phyloP scores from a whole-genome alignment of 2,888 invertebrate species.

The Notocelia uddmanniana region DNA sequence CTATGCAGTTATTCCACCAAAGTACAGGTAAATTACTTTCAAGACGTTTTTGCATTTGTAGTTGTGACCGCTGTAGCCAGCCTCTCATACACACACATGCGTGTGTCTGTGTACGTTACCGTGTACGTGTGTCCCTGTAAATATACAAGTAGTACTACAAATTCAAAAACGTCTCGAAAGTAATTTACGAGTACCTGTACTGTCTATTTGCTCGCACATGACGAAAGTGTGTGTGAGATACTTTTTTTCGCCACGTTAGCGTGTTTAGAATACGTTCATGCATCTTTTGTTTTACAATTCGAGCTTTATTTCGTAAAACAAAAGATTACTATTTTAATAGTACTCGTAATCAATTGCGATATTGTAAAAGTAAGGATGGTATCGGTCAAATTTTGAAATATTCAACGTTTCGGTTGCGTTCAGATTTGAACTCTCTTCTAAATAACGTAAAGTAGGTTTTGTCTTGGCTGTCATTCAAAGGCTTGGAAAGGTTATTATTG shows the following conservation, averaged over 20 bases:
- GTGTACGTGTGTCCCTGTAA: too few relatives aligned
- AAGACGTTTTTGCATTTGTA: too few relatives aligned
- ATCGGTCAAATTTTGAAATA: not conserved
- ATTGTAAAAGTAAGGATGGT: not conserved
- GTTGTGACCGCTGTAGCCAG: too few relatives aligned
- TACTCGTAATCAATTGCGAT: not conserved
- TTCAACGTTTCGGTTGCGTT: too few relatives aligned
- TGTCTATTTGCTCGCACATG: conserved; percentile 10
- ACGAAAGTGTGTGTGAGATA: conserved; percentile 18
- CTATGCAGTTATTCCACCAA: too few relatives aligned
- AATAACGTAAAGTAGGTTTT: not conserved
- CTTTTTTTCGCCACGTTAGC: conserved; percentile 13
- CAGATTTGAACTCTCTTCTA: not conserved
- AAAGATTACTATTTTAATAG: conserved; percentile 1
- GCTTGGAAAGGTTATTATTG: conserved; percentile 4
- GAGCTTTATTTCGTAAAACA: not conserved
- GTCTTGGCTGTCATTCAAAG: not conserved
- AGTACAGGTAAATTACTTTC: too few relatives aligned
- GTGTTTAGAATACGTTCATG: not conserved
- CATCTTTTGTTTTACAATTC: not conserved
- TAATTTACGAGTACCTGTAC: not conserved
- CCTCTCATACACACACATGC: too few relatives aligned
- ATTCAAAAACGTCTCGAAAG: too few relatives aligned
- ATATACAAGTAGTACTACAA: too few relatives aligned
- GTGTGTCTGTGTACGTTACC: too few relatives aligned